Evolutionary conservation across 2,797 vertebrate species (phyloP), one percentile per base, ranked within the genome.

Genomic region (Salarias fasciatus): DNA sequence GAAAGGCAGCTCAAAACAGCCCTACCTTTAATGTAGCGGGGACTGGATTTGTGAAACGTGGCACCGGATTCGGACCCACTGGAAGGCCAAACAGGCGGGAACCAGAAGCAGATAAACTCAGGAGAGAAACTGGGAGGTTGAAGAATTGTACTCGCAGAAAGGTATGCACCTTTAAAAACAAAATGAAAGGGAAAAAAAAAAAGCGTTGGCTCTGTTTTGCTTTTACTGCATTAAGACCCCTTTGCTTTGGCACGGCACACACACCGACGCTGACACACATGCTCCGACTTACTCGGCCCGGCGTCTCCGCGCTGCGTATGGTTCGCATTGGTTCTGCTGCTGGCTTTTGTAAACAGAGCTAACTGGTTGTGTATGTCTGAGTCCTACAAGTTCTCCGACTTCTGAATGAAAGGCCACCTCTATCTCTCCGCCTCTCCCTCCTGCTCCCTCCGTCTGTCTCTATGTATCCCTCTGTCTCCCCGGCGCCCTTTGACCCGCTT

Each of bases 321-420:
- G 85, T 90, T 90, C 59, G 61, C 80, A 88, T 86, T 86, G 85
- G 88, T 88, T 90, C 81, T 88, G 85, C 84, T 88, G 84, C 82
- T 79, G 81, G 74, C 71, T 88, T 89, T 81, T 86, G 85, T 90
- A 88, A 89, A 88, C 84, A 86, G 30, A 55, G 1, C 79, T 87
- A 86, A 88, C 84, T 79, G 82, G 63, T 75, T 84, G 79, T 84
- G 74, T 82, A 80, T 83, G 87, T 89, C 75, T 75, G 46, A 75
- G 67, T 61, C 56, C 77, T 65, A 66, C 43, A 1, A 79, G 42
- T 72, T 72, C 69, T 75, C 74, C 77, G 75, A 86, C 80, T 71
- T 42, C 68, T 74, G 72, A 85, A 80, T 80, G 77, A 86, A 84
- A 85, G 72, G 28, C 74, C 45, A 53, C 55, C 60, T 78, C 68